A percentile compares a stretch with the other conserved stretches of the same genome.
Conservation (phyloP, 2,888 invertebrate genomes). For the Nysson spinosus region DNA sequence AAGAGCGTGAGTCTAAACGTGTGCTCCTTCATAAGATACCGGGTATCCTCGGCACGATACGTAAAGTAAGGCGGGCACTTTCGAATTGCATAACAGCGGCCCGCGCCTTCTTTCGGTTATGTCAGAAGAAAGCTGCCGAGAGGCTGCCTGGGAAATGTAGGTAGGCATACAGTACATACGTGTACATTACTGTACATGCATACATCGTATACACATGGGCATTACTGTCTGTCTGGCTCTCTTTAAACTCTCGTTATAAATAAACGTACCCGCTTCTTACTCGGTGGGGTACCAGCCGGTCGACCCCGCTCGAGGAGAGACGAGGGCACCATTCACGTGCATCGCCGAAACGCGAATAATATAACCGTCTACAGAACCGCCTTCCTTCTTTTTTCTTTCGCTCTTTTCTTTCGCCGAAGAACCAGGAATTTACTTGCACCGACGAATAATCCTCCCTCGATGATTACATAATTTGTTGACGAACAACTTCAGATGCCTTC, state of each 20-base stretch:
- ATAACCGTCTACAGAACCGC: neutral
- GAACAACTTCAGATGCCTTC: neutral
- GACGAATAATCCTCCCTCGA: conserved; percentile 1
- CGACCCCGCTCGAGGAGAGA: conserved; percentile 31
- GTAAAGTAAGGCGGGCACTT: conserved; percentile 77
- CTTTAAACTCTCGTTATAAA: conserved; percentile 64
- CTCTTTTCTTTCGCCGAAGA: neutral
- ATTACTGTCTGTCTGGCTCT: conserved; percentile 48
- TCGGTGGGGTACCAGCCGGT: conserved; percentile 18
- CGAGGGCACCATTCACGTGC: conserved; percentile 19
- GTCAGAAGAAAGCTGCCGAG: conserved; percentile 77
- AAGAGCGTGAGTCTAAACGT: conserved; percentile 50
- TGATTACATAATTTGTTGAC: neutral
- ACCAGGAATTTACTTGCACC: neutral
- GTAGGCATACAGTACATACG: conserved; percentile 44
- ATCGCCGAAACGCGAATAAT: conserved; percentile 11
- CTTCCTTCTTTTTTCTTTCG: neutral
- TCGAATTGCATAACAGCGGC: conserved; percentile 76
- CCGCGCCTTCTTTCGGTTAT: conserved; percentile 77
- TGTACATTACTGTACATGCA: no score
- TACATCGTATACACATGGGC: conserved; percentile 20
- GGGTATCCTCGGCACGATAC: conserved; percentile 64
- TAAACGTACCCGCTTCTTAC: conserved; percentile 55
- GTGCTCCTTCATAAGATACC: conserved; percentile 46
- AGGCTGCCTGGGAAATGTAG: conserved; percentile 71